A percentile compares a stretch with the other conserved stretches of the same genome.
Evolutionary conservation across 2,113 vertebrate species (phyloP).

Genomic region (Scolopax mira): DNA sequence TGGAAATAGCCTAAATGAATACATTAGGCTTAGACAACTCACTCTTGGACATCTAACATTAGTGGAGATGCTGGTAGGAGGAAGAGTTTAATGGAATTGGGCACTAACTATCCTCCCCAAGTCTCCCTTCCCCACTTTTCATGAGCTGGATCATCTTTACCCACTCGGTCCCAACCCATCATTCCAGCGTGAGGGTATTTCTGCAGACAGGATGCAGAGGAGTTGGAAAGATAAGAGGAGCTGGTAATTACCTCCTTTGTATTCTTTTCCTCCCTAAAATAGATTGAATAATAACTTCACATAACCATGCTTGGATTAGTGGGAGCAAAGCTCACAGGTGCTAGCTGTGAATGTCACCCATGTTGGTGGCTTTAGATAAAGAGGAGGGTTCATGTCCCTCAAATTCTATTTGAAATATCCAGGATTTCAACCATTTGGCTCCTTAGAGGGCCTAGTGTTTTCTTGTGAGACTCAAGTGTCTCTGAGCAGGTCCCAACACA

Average conservation of each 20-base stretch:
- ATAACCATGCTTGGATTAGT: background rate
- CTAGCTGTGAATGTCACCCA: background rate
- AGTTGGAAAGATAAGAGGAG: slow-evolving; percentile 51
- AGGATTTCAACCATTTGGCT: background rate
- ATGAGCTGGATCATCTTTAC: background rate
- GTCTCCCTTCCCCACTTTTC: background rate
- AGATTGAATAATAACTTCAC: slow-evolving; percentile 47
- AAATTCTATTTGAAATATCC: background rate
- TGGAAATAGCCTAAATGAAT: background rate
- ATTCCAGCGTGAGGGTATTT: background rate
- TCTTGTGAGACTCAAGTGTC: background rate
- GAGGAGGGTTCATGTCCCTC: background rate
- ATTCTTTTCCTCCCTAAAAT: slow-evolving; percentile 52
- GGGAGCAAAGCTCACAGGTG: slow-evolving; percentile 7
- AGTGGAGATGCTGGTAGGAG: background rate
- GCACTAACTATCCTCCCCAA: background rate
- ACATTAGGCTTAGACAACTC: accelerated
- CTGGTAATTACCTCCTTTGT: slow-evolving; percentile 62
- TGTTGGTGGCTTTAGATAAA: background rate
- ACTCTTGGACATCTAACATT: background rate
- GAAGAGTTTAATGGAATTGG: background rate
- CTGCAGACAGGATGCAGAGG: slow-evolving; percentile 3
- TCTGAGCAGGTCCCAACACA: background rate
- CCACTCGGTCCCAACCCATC: background rate
- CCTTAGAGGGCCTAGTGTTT: background rate